Conservation (phyloP, 2,113 vertebrate genomes). For the Mesocricetus auratus region DNA sequence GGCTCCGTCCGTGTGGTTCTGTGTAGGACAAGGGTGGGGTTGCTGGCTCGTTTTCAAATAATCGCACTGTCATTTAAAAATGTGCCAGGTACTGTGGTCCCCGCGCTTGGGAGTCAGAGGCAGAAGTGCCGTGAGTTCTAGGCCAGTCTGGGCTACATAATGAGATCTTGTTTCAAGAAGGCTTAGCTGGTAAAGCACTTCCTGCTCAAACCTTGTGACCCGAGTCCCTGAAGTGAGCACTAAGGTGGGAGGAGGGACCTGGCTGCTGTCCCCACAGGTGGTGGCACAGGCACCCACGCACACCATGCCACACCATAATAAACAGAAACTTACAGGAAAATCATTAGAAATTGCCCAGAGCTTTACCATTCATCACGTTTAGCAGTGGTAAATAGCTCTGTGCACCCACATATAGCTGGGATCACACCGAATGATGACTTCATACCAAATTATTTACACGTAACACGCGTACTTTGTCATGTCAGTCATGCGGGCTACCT, state of each 20-base stretch:
- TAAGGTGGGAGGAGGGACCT: not conserved
- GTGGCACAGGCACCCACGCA: not conserved
- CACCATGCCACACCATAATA: not conserved
- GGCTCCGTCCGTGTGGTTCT: not conserved
- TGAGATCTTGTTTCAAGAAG: not conserved
- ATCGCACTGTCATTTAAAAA: not conserved
- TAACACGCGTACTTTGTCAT: not conserved
- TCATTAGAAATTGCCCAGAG: not conserved
- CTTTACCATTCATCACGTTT: not conserved
- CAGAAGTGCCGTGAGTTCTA: not conserved
- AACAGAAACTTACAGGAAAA: not conserved
- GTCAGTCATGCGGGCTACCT: not conserved
- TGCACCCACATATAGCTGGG: not conserved
- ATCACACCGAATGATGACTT: not conserved
- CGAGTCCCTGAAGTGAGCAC: not conserved
- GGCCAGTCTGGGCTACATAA: not conserved
- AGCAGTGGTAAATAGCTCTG: not conserved
- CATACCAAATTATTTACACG: conserved; percentile 27
- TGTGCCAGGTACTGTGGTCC: not conserved
- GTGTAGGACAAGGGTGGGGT: not conserved
- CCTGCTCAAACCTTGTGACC: not conserved
- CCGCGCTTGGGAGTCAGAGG: not conserved
- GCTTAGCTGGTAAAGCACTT: not conserved
- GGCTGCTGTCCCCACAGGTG: not conserved
- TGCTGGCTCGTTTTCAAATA: not conserved